phyloP scores from a whole-genome alignment of 2,888 invertebrate species.

The Stratiomys singularior region DNA sequence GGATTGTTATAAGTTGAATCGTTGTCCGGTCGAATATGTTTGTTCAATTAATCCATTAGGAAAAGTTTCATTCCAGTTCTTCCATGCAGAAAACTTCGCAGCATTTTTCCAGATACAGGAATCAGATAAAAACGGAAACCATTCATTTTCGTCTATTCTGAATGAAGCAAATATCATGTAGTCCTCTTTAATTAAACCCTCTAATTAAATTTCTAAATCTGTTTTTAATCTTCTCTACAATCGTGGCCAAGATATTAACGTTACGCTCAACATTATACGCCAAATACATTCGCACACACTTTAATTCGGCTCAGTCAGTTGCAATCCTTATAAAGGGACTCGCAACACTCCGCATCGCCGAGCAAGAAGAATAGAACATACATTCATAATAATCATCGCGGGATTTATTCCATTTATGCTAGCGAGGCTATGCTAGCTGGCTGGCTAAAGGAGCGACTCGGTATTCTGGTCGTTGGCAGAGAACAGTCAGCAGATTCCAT shows the following conservation, averaged over 20 bases:
- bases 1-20: too few relatives aligned
- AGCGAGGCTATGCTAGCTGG: slow-evolving; percentile 1
- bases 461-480: not conserved
- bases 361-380: slow-evolving; percentile 6
- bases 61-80: too few relatives aligned
- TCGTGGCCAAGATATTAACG: slow-evolving; percentile 32
- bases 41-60: too few relatives aligned
- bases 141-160: too few relatives aligned
- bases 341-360: not conserved
- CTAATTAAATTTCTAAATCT: slow-evolving; percentile 53
- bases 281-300: not conserved
- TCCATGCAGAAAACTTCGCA: too few relatives aligned
- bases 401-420: slow-evolving; percentile 39
- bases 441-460: not conserved
- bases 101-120: too few relatives aligned
- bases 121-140: too few relatives aligned
- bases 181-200: slow-evolving; percentile 51
- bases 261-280: slow-evolving; percentile 5
- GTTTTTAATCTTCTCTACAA: slow-evolving; percentile 50
- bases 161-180: not conserved
- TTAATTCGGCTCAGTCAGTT: not conserved
- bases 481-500: slow-evolving; percentile 42
- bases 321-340: not conserved
- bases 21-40: too few relatives aligned
- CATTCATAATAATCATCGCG: slow-evolving; percentile 43